A percentile compares a stretch with the other conserved stretches of the same genome.
These are phyloP conservation scores for Ailuropoda melanoleuca DNA, from an alignment of 2,113 vertebrate species.

Conservation along the genomic window DNA sequence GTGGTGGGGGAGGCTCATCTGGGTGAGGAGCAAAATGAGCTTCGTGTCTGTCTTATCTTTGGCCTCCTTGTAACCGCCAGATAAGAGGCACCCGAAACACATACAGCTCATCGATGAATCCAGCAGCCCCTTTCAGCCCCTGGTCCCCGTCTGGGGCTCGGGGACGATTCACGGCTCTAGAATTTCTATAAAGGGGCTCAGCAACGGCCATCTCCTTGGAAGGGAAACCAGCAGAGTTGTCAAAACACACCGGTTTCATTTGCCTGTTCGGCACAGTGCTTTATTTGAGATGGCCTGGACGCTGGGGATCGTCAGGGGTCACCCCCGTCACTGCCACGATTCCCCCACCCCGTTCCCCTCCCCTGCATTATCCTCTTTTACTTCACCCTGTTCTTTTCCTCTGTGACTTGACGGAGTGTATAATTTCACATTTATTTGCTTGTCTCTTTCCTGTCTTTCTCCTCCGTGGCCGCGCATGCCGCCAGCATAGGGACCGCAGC, in stretches of 20 bases:
- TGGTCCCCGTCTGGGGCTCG: conserved; percentile 88
- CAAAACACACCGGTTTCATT: neutral
- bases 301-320: neutral
- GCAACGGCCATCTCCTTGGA: neutral
- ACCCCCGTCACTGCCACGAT: neutral
- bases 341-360: neutral
- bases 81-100: neutral
- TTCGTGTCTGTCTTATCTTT: conserved; percentile 83
- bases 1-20: conserved; percentile 86
- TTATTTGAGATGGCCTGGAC: neutral
- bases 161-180: conserved; percentile 87
- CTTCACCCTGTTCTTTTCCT: neutral
- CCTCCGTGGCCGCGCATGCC: neutral
- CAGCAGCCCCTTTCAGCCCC: conserved; percentile 88
- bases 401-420: neutral
- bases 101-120: neutral
- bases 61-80: conserved; percentile 64
- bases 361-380: neutral
- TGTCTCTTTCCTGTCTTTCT: neutral
- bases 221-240: neutral
- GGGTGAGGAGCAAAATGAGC: conserved; percentile 89
- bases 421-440: neutral
- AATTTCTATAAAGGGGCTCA: conserved; percentile 4
- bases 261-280: neutral
- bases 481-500: neutral